These are phyloP conservation scores for Odontocerum albicorne DNA, from an alignment of 2,888 invertebrate genomes.

Conservation along the genomic window DNA sequence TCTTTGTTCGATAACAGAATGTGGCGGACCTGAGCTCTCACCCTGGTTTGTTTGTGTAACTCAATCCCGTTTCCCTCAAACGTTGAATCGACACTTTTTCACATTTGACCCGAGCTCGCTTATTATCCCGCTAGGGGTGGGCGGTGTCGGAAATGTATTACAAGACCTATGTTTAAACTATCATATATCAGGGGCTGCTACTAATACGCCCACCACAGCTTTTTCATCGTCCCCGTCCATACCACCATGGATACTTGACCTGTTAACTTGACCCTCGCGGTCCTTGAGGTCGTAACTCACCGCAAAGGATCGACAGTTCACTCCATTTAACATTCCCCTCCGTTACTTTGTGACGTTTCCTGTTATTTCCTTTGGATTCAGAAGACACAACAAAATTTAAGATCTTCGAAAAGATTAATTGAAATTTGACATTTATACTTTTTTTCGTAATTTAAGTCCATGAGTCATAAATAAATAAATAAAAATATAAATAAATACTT, in stretches of 20 bases:
- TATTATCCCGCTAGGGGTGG: constrained; percentile 1
- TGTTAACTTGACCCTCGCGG: constrained; percentile 8
- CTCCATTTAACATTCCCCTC: background rate
- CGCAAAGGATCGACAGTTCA: background rate
- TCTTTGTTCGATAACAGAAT: too few species aligned
- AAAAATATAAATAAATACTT: too few species aligned
- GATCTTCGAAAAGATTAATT: too few species aligned
- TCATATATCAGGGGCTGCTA: constrained; percentile 13
- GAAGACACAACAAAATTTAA: background rate
- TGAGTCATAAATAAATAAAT: too few species aligned
- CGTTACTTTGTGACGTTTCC: background rate
- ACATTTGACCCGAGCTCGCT: constrained; percentile 13
- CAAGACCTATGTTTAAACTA: constrained; percentile 16
- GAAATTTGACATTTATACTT: too few species aligned
- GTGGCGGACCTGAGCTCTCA: background rate
- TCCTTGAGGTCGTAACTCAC: constrained; percentile 14
- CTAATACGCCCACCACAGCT: constrained; percentile 12
- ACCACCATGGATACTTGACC: background rate
- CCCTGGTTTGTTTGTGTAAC: constrained; percentile 11
- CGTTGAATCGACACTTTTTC: constrained; percentile 15
- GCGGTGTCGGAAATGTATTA: background rate
- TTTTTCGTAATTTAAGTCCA: too few species aligned
- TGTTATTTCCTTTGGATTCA: background rate
- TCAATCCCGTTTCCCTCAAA: constrained; percentile 3
- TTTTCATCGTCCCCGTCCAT: constrained; percentile 13